phyloP scores from a whole-genome alignment of 2,113 vertebrate species.

The Cervus canadensis region DNA sequence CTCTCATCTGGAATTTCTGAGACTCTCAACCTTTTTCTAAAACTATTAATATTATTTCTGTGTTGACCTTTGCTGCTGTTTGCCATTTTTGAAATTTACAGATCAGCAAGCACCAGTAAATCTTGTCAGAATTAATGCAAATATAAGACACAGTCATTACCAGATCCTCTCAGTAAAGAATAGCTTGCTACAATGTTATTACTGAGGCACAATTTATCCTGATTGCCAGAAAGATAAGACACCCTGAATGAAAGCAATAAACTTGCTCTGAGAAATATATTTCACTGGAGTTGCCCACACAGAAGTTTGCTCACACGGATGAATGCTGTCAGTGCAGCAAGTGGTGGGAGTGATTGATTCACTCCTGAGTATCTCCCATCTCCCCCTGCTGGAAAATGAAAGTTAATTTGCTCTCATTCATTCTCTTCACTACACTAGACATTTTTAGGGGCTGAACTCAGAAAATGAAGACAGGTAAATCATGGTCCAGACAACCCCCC shows the following conservation, averaged over 20 bases:
- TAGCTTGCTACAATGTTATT: constrained; percentile 59
- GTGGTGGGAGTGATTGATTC: constrained; percentile 44
- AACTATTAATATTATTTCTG: constrained; percentile 54
- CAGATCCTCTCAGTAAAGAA: constrained; percentile 57
- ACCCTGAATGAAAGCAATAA: constrained; percentile 23
- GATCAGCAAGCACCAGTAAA: constrained; percentile 71
- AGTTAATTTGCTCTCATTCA: constrained; percentile 72
- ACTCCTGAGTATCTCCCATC: constrained; percentile 1
- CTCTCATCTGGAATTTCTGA: neutral
- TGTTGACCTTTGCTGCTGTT: constrained; percentile 71
- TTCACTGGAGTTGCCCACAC: constrained; percentile 26
- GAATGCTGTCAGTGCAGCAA: neutral
- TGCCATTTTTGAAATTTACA: constrained; percentile 72
- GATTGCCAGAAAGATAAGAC: constrained; percentile 59
- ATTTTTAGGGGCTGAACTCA: constrained; percentile 40
- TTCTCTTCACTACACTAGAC: constrained; percentile 52
- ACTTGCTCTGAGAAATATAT: constrained; percentile 25
- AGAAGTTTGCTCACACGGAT: neutral
- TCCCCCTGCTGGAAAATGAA: constrained; percentile 32
- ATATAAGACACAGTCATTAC: constrained; percentile 73
- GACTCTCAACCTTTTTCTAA: constrained; percentile 20
- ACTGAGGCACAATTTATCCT: constrained; percentile 62
- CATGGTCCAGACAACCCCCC: neutral
- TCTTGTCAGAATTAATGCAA: constrained; percentile 75
- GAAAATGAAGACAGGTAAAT: constrained; percentile 40